Percentiles rank a stretch among this genome's conserved stretches.
phyloP scores from a whole-genome alignment of 2,888 invertebrate genomes.

The Bombylius major region DNA sequence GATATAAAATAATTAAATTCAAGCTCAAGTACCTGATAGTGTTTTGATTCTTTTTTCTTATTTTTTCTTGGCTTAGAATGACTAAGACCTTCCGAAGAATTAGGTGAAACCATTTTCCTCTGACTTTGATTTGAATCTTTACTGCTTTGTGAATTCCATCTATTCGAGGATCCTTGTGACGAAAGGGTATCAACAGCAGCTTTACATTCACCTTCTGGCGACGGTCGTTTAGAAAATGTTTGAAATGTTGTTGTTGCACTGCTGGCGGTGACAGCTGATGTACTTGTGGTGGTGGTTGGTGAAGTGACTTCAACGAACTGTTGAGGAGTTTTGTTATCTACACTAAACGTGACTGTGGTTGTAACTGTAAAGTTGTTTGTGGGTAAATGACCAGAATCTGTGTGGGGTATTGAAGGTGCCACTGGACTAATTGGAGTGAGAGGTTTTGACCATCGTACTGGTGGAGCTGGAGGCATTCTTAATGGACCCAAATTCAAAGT shows the following conservation, averaged over 20 bases:
- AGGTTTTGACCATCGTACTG: conserved; percentile 76
- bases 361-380: conserved; percentile 69
- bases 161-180: conserved; percentile 46
- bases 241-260: conserved; percentile 35
- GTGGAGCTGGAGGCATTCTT: conserved; percentile 66
- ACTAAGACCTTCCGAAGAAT: conserved; percentile 33
- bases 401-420: conserved; percentile 27
- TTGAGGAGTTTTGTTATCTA: conserved; percentile 33
- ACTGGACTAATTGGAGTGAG: conserved; percentile 40
- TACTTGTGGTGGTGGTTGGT: conserved; percentile 24
- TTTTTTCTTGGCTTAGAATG: conserved; percentile 40
- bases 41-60: conserved; percentile 52
- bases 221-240: conserved; percentile 56
- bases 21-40: conserved; percentile 48
- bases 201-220: conserved; percentile 49
- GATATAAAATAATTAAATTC: background rate
- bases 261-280: conserved; percentile 16
- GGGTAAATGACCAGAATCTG: conserved; percentile 30
- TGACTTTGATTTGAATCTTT: conserved; percentile 43
- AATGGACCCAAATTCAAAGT: conserved; percentile 52
- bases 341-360: conserved; percentile 75
- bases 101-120: conserved; percentile 36
- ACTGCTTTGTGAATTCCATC: conserved; percentile 38
- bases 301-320: conserved; percentile 34
- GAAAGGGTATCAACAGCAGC: conserved; percentile 40